Evolutionary conservation across 2,797 vertebrate genomes (phyloP).

Genomic region (Rhyacichthys aspro): DNA sequence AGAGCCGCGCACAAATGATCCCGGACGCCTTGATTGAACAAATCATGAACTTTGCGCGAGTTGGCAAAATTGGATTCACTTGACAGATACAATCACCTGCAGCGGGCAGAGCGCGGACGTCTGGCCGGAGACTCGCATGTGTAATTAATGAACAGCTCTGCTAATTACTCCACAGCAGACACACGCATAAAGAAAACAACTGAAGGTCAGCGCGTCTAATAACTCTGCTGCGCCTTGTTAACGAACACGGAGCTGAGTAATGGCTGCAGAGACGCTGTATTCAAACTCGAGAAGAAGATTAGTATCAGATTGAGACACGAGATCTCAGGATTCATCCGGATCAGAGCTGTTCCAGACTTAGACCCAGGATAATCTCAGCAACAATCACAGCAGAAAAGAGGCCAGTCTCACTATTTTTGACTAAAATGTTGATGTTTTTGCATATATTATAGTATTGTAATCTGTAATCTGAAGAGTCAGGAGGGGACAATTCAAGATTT

Average conservation of each 20-base stretch:
- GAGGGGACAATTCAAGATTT: too few relatives aligned
- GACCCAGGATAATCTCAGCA: too few relatives aligned
- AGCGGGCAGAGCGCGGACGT: conserved; percentile 17
- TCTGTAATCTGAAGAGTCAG: too few relatives aligned
- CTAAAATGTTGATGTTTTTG: too few relatives aligned
- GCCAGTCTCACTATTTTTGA: too few relatives aligned
- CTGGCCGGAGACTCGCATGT: conserved; percentile 44
- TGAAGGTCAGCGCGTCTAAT: conserved; percentile 30
- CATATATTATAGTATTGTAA: too few relatives aligned
- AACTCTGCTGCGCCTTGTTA: conserved; percentile 4
- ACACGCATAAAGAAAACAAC: conserved; percentile 29
- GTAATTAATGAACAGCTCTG: conserved; percentile 72
- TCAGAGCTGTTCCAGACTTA: too few relatives aligned
- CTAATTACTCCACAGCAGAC: conserved; percentile 73
- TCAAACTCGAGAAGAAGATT: conserved; percentile 13
- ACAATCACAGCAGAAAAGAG: too few relatives aligned
- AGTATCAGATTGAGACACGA: neutral
- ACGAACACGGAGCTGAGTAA: conserved; percentile 4
- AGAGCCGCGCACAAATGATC: conserved; percentile 69
- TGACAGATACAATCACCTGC: conserved; percentile 67
- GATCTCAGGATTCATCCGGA: too few relatives aligned
- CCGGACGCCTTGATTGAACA: conserved; percentile 75
- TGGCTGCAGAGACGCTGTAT: neutral
- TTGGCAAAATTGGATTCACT: conserved; percentile 75
- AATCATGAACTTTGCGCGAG: conserved; percentile 59